A percentile compares a stretch with the other conserved stretches of the same genome.
phyloP scores from a whole-genome alignment of 1,140 invertebrate genomes.

The Danaus plexippus region DNA sequence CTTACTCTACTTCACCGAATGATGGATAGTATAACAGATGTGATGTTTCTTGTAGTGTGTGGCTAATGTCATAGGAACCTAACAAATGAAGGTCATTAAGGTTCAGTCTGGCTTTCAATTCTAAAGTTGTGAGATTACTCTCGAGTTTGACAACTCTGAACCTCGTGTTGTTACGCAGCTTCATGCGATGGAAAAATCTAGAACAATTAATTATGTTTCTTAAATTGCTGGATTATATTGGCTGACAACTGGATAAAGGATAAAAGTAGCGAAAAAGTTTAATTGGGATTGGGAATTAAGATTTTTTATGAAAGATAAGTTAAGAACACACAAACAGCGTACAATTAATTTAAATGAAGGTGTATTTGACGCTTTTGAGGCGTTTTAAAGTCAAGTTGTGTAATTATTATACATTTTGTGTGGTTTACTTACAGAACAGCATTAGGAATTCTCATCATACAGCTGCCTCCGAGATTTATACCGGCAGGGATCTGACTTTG shows the following conservation, averaged over 20 bases:
- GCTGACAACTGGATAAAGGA: too few relatives aligned
- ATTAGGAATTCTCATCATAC: constrained; percentile 41
- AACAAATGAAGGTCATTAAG: constrained; percentile 47
- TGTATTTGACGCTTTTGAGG: too few relatives aligned
- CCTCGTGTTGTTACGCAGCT: constrained; percentile 49
- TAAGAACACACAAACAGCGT: too few relatives aligned
- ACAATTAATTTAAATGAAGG: too few relatives aligned
- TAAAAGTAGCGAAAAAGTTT: too few relatives aligned
- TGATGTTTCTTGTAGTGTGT: constrained; percentile 25
- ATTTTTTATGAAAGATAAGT: too few relatives aligned
- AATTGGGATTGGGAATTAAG: too few relatives aligned
- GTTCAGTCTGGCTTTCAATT: constrained; percentile 23
- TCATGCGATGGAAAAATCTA: constrained; percentile 58
- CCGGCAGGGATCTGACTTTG: constrained; percentile 39
- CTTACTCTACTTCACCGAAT: constrained; percentile 50
- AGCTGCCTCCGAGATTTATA: constrained; percentile 47
- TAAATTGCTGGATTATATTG: too few relatives aligned
- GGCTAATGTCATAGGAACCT: constrained; percentile 40
- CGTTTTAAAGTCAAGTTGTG: too few relatives aligned
- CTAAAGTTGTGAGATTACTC: constrained; percentile 37
- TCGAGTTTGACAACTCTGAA: constrained; percentile 36
- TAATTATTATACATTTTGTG: neutral
- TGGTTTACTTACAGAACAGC: constrained; percentile 17
- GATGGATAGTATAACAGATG: constrained; percentile 38
- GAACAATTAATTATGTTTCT: constrained; percentile 1